These are phyloP conservation scores for Podarcis lilfordi DNA, from an alignment of 2,797 vertebrate genomes.

Conservation along the genomic window DNA sequence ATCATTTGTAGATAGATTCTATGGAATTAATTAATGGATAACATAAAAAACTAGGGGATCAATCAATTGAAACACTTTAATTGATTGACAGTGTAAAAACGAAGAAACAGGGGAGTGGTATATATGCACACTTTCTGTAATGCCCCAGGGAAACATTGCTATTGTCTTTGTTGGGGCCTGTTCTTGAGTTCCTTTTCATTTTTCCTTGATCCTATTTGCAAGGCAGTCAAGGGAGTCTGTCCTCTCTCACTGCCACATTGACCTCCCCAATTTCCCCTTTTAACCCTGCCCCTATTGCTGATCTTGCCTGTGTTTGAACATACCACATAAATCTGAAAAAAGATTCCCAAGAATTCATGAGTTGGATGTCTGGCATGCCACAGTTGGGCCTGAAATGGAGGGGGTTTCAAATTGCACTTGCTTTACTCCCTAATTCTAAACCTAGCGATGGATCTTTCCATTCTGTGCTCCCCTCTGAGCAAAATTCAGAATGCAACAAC, in stretches of 20 bases:
- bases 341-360: not conserved
- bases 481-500: not conserved
- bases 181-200: not conserved
- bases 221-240: not conserved
- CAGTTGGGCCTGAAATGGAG: not conserved
- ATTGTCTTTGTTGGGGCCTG: not conserved
- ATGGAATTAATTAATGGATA: not conserved
- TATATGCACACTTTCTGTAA: too few relatives aligned
- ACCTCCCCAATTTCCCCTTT: not conserved
- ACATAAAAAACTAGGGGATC: not conserved
- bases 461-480: not conserved
- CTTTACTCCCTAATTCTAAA: slow-evolving; percentile 6
- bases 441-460: not conserved
- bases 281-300: not conserved
- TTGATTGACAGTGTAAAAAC: not conserved
- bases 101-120: not conserved
- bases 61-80: not conserved
- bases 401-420: not conserved
- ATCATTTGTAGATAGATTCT: too few relatives aligned
- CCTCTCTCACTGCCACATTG: not conserved
- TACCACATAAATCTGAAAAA: slow-evolving; percentile 1
- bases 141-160: not conserved
- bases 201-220: not conserved
- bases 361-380: not conserved
- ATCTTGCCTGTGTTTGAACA: slow-evolving; percentile 19